Evolutionary conservation across 1,140 invertebrate species (phyloP).

Genomic region (Idris sp.): DNA sequence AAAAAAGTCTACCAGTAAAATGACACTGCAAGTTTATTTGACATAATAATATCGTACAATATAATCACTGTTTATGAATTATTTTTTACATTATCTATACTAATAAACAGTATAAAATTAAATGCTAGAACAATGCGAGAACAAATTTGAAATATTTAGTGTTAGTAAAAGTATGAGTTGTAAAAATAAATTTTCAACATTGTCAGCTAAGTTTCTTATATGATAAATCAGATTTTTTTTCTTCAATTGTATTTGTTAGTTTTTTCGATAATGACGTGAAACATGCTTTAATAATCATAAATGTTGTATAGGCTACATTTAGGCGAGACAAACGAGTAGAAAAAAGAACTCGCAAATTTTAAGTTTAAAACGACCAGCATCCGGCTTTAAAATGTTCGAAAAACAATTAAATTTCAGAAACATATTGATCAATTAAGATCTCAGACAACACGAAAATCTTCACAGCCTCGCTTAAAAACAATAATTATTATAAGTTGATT

Average conservation of each 20-base stretch:
- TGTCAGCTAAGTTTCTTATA: too few species aligned
- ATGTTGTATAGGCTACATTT: conserved; percentile 40
- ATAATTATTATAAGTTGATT: conserved; percentile 36
- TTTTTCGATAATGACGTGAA: conserved; percentile 31
- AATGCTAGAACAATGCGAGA: conserved; percentile 37
- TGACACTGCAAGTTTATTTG: conserved; percentile 54
- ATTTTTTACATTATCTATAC: conserved; percentile 43
- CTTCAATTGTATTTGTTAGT: too few species aligned
- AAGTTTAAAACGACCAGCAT: conserved; percentile 23
- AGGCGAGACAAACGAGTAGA: conserved; percentile 36
- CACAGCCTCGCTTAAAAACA: conserved; percentile 48
- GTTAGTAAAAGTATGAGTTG: conserved; percentile 51
- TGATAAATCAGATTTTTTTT: too few species aligned
- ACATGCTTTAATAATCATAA: conserved; percentile 8
- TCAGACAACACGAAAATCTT: conserved; percentile 28
- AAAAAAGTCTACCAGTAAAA: too few species aligned
- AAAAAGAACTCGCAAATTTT: conserved; percentile 15
- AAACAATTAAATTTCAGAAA: conserved; percentile 14
- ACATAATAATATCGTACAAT: conserved; percentile 1
- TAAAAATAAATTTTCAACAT: conserved; percentile 54
- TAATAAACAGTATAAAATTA: conserved; percentile 52
- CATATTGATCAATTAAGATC: conserved; percentile 13
- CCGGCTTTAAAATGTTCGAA: conserved; percentile 19
- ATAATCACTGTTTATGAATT: conserved; percentile 29
- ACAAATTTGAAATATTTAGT: conserved; percentile 44